phyloP scores from a whole-genome alignment of 92 coral and sea anemone genomes.

The Porites lobata region DNA sequence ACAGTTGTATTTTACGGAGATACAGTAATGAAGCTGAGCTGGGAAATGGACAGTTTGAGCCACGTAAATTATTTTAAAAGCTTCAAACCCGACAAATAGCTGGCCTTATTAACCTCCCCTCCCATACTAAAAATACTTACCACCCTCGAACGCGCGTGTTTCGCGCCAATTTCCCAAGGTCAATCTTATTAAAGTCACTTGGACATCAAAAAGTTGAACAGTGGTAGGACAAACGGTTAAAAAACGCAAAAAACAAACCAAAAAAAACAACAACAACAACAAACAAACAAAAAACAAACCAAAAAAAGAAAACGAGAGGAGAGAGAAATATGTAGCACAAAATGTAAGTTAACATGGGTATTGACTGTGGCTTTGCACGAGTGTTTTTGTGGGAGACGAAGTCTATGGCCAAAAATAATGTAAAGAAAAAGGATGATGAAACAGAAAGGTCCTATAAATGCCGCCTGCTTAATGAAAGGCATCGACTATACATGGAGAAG shows the following conservation, averaged over 20 bases:
- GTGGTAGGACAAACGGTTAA: background rate
- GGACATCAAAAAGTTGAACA: no score
- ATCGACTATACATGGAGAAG: slow-evolving; percentile 25
- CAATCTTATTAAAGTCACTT: no score
- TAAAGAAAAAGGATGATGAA: slow-evolving; percentile 26
- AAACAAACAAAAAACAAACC: background rate
- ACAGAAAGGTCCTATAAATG: slow-evolving; percentile 10
- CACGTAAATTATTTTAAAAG: no score
- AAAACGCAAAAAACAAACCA: background rate
- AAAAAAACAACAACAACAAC: slow-evolving; percentile 15
- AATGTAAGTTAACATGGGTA: background rate
- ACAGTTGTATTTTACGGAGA: no score
- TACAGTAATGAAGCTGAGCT: no score
- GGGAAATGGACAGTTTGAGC: no score
- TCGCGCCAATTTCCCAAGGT: no score
- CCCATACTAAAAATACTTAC: no score
- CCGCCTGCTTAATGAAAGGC: slow-evolving; percentile 11
- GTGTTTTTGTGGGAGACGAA: slow-evolving; percentile 27
- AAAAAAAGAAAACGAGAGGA: background rate
- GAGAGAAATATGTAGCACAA: no score
- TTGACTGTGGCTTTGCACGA: slow-evolving; percentile 39
- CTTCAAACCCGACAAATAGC: no score
- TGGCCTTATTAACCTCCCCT: no score
- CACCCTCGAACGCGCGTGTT: no score
- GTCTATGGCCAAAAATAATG: slow-evolving; percentile 13